Percentiles rank a stretch among this genome's conserved stretches.
These are phyloP conservation scores for Phaenicophaeus curvirostris DNA, from an alignment of 2,797 vertebrate species.

Conservation along the genomic window DNA sequence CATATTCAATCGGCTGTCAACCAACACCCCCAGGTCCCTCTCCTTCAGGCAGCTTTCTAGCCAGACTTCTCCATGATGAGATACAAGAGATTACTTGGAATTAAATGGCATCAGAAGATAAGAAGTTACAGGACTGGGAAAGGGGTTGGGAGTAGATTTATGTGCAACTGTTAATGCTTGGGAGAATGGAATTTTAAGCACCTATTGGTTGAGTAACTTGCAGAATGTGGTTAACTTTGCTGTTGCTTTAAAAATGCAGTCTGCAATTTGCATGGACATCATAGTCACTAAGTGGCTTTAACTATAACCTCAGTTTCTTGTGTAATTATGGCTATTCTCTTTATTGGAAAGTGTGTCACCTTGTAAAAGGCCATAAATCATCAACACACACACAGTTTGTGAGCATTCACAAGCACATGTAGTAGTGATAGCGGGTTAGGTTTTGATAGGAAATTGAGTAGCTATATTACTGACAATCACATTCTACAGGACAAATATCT, in stretches of 20 bases:
- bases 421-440: background rate
- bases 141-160: too few species aligned
- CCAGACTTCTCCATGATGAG: too few species aligned
- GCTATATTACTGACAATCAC: background rate
- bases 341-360: background rate
- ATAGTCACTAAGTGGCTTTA: background rate
- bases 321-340: background rate
- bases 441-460: background rate
- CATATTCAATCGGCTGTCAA: too few species aligned
- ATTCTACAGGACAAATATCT: too few species aligned
- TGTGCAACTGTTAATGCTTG: too few species aligned
- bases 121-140: background rate
- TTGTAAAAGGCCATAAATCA: background rate
- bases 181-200: too few species aligned
- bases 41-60: too few species aligned
- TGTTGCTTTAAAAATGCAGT: too few species aligned
- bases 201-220: background rate
- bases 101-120: background rate
- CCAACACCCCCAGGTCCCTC: too few species aligned
- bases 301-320: background rate
- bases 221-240: background rate
- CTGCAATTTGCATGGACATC: background rate
- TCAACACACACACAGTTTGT: background rate
- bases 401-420: background rate
- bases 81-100: background rate